Evolutionary conservation across 1,140 invertebrate species (phyloP), one percentile per base, ranked within the genome.

Genomic region (Drosophila sproati): DNA sequence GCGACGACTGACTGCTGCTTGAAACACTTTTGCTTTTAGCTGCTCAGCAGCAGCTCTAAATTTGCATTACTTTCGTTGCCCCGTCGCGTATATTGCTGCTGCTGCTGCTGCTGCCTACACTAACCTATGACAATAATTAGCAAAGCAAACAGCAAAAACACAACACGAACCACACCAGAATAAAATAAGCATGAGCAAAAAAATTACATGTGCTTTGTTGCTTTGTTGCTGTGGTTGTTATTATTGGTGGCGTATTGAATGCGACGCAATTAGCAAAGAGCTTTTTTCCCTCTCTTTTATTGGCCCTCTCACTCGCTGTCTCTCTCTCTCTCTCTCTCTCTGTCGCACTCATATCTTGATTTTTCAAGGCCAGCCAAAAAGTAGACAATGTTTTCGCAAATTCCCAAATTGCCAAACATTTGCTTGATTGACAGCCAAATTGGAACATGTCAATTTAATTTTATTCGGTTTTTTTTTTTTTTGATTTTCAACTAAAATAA

Each of bases 111-210:
- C 70, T 78, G 77, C 83, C 77, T 77, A 78, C 78, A 85, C 85
- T 89, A 89, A 89, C 85, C 85, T 89, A 89, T 85, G 80, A 89
- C 85, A 89, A 89, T 89, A 89, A 89, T 89, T 89, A 89, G 85
- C 75, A 73, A 66, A 71, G 72, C 74, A 87, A 55, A 78, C 63
- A 67, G 28, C 69, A 67, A 69, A 34, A 47, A 45, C 69, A 39
- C 45, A 60, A 55, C 47, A 70, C 31, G 39, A 57, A 71, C 35
- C 52, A 56, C 52, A 54, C 32, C 12, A 35, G 62, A 76, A 43
- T 45, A 61, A 48, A 52, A 31, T 50, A 47, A 72, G 48, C 63
- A 70, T 70, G 43, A 43, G n/a, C 10, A 48, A 45, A 52, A 57
- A 62, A 45, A 54, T 37, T 39, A 32, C 50, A 73, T 69, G 64